Evolutionary conservation across 2,888 invertebrate species (phyloP).

Genomic region (Microctonus aethiopoides): DNA sequence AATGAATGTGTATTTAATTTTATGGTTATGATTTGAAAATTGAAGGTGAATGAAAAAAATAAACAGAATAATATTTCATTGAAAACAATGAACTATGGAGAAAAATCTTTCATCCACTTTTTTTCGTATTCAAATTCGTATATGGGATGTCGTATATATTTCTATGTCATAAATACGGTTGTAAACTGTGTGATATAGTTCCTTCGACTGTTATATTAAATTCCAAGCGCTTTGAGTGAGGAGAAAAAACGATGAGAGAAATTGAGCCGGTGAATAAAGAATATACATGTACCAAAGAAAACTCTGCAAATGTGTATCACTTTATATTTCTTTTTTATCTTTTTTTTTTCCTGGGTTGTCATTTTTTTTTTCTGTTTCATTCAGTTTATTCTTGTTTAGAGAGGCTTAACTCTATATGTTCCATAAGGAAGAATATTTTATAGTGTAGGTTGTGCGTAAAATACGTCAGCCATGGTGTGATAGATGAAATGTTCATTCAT

Average conservation of each 20-base stretch:
- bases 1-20: not conserved
- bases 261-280: not conserved
- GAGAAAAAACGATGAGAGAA: not conserved
- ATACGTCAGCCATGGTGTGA: not conserved
- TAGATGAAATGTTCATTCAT: not conserved
- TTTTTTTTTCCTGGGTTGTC: not conserved
- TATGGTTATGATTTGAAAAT: not conserved
- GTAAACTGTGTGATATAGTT: slow-evolving; percentile 12
- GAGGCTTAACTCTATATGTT: not conserved
- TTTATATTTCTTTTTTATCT: not conserved
- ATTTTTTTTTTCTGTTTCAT: not conserved
- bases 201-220: slow-evolving; percentile 14
- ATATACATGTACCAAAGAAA: not conserved
- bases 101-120: slow-evolving; percentile 5
- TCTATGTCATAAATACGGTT: slow-evolving; percentile 9
- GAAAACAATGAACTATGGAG: not conserved
- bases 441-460: not conserved
- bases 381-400: not conserved
- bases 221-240: slow-evolving; percentile 14
- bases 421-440: not conserved
- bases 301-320: not conserved
- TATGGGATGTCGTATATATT: too few species aligned
- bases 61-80: not conserved
- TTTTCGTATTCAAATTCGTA: not conserved
- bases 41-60: not conserved